Base-by-base conservation (phyloP, 2,797 vertebrate genomes). In the Atherinosoma microstoma region DNA sequence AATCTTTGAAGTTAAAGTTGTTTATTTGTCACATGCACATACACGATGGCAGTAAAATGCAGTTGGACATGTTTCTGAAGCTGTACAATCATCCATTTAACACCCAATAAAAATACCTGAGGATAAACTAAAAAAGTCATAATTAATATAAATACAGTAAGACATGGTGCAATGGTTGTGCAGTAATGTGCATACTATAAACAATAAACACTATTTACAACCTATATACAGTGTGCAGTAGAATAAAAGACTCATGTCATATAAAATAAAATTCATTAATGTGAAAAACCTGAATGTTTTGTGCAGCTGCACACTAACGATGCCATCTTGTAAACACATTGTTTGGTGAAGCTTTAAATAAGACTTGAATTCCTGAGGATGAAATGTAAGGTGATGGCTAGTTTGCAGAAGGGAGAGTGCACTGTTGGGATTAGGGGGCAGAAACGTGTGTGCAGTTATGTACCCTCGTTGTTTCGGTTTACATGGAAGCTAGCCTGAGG, bases 401-500 rank as follows among this genome's bases (percentile, higher is more conserved):
- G 36, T 59, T 1, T 49, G n/a, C 18, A 3, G 47, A 49, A 22
- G 45, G 20, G 20, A 22, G 47, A 20, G 8, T 1, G n/a, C 47
- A 22, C n/a, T 49, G 47, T 3, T 16, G 38, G 72, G 70, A 75
- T 73, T 70, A 54, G 64, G 24, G 36, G 58, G 5, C 64, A 58
- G 66, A 73, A 81, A 78, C 74, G 22, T 15, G 20, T 27, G 18
- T 47, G 29, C 4, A 5, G 59, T 35, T 13, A 80, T 58, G 56
- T 27, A 67, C 30, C 59, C 53, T 3, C 3, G 62, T 9, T 36
- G 59, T 66, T 76, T 71, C 27, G 59, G 68, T 74, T 73, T 69
- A 69, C 60, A 45, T 71, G 53, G 49, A 16, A 67, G 58, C 60
- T 27, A 47, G 70, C 76, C 79, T 18, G 63, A 64, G 71, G 76